phyloP scores from a whole-genome alignment of 2,888 invertebrate species.

The Drosophila lutescens region DNA sequence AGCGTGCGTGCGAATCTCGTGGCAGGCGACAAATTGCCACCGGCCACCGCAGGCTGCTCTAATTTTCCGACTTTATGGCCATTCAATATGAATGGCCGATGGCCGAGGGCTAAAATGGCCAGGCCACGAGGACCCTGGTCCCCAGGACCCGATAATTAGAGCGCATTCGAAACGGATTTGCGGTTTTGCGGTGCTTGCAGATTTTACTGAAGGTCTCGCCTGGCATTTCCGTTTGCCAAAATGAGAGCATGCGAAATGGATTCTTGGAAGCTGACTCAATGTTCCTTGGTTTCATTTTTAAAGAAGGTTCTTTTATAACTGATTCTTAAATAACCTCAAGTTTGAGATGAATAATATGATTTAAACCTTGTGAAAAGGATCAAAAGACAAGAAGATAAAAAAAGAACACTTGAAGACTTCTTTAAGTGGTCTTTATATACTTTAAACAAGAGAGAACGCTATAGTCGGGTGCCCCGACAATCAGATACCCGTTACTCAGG shows the following conservation, averaged over 20 bases:
- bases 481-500: too few species aligned
- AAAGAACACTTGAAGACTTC: background rate
- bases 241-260: background rate
- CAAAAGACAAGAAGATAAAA: background rate
- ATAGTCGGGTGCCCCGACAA: too few species aligned
- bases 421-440: background rate
- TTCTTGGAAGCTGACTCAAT: slow-evolving; percentile 12
- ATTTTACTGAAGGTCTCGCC: slow-evolving; percentile 8
- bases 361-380: background rate
- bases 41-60: slow-evolving; percentile 69
- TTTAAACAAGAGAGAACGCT: too few species aligned
- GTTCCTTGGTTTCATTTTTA: background rate
- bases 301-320: background rate
- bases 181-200: slow-evolving; percentile 45
- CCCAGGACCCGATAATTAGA: slow-evolving; percentile 66
- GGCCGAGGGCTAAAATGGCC: slow-evolving; percentile 27
- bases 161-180: slow-evolving; percentile 63
- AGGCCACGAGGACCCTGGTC: slow-evolving; percentile 9
- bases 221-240: slow-evolving; percentile 16
- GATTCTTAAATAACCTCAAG: background rate
- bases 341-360: background rate
- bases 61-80: slow-evolving; percentile 67
- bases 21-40: slow-evolving; percentile 53
- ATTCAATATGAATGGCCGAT: slow-evolving; percentile 37
- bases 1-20: slow-evolving; percentile 74